Percentiles rank a stretch among this genome's conserved stretches.
Evolutionary conservation across 1,140 invertebrate species (phyloP).

Genomic region (Apis cerana): DNA sequence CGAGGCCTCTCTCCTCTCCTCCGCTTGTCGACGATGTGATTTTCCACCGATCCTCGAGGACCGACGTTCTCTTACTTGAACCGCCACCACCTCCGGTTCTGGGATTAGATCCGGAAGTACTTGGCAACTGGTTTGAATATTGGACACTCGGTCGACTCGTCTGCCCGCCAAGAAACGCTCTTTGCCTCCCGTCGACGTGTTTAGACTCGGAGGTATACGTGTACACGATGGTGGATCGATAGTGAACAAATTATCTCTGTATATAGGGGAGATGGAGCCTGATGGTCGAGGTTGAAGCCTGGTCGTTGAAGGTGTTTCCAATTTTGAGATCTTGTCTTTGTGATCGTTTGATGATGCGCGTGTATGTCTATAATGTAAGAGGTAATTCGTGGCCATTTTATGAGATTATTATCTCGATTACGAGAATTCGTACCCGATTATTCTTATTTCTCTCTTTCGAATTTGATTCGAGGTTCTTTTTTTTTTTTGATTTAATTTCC

Average conservation of each 20-base stretch:
- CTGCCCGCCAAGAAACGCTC: slow-evolving; percentile 35
- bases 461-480: neutral
- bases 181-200: slow-evolving; percentile 21
- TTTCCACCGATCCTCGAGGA: slow-evolving; percentile 36
- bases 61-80: slow-evolving; percentile 25
- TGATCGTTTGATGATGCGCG: neutral
- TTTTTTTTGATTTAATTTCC: neutral
- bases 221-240: slow-evolving; percentile 2
- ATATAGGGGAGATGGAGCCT: too few relatives aligned
- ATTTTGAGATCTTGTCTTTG: slow-evolving; percentile 12
- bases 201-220: neutral
- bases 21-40: slow-evolving; percentile 59
- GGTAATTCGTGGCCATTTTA: too few relatives aligned
- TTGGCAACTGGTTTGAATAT: slow-evolving; percentile 69
- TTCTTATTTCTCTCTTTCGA: too few relatives aligned
- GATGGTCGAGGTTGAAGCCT: too few relatives aligned
- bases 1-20: too few relatives aligned
- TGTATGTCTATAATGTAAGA: too few relatives aligned
- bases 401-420: too few relatives aligned
- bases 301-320: slow-evolving; percentile 9
- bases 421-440: too few relatives aligned
- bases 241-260: slow-evolving; percentile 41
- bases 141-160: slow-evolving; percentile 61
- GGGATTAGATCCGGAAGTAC: slow-evolving; percentile 64
- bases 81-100: slow-evolving; percentile 34